Evolutionary conservation across 2,888 invertebrate species (phyloP).

Genomic region (Nomada lathburiana): DNA sequence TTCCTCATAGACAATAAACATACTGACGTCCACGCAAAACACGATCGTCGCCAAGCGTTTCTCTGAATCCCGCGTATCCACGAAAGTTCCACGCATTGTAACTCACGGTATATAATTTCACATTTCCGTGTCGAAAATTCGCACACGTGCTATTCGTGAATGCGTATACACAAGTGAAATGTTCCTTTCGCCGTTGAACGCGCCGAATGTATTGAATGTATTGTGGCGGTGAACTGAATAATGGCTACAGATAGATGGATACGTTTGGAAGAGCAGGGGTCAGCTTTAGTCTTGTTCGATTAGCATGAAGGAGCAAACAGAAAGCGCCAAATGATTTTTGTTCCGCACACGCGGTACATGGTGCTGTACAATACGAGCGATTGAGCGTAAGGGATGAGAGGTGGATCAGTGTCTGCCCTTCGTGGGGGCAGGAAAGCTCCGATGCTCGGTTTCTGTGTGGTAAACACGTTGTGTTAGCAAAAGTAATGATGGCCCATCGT

Average conservation of each 20-base stretch:
- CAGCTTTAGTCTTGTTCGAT: conserved; percentile 62
- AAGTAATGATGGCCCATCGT: conserved; percentile 82
- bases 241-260: conserved; percentile 1
- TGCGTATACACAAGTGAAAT: conserved; percentile 17
- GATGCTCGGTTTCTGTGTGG: conserved; percentile 78
- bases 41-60: no score
- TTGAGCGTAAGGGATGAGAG: conserved; percentile 80
- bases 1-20: no score
- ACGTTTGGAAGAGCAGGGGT: conserved; percentile 27
- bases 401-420: conserved; percentile 75
- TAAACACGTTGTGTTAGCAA: conserved; percentile 82
- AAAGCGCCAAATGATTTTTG: conserved; percentile 74
- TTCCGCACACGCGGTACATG: conserved; percentile 56
- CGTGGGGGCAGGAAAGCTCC: conserved; percentile 51
- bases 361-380: conserved; percentile 74
- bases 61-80: no score
- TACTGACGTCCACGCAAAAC: no score
- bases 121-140: neutral
- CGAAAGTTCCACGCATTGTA: neutral
- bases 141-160: neutral
- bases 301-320: conserved; percentile 65
- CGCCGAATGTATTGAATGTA: conserved; percentile 9
- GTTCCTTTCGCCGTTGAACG: conserved; percentile 38
- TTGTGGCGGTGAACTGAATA: conserved; percentile 3
- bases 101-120: neutral